Conservation (phyloP, 2,797 vertebrate genomes). For the Acanthiza pusilla region DNA sequence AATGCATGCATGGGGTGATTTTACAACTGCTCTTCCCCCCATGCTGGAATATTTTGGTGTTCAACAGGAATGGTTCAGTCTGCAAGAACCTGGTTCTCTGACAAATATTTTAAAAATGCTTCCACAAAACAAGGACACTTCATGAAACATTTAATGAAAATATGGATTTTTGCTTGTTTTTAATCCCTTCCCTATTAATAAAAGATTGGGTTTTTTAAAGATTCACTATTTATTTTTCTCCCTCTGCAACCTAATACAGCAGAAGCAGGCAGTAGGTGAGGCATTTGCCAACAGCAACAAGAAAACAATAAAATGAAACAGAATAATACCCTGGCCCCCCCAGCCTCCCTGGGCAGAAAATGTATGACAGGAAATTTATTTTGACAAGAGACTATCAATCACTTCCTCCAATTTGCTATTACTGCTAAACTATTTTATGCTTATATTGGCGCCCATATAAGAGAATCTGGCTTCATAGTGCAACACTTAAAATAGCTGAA, state of each 20-base stretch:
- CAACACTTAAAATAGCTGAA: neutral
- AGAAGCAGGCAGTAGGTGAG: slow-evolving; percentile 7
- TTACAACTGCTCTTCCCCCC: neutral
- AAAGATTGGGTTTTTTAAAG: slow-evolving; percentile 19
- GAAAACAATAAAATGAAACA: slow-evolving; percentile 50
- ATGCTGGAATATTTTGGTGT: neutral
- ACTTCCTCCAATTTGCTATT: neutral
- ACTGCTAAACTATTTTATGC: neutral
- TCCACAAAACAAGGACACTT: slow-evolving; percentile 36
- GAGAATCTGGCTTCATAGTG: neutral
- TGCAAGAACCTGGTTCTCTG: slow-evolving; percentile 1
- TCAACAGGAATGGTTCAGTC: neutral
- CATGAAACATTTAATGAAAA: slow-evolving; percentile 42
- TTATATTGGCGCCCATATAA: neutral
- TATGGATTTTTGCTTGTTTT: slow-evolving; percentile 58
- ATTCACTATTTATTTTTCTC: slow-evolving; percentile 54
- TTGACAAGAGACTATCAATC: slow-evolving; percentile 8
- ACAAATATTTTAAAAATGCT: slow-evolving; percentile 21
- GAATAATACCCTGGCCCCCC: neutral
- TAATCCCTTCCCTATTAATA: slow-evolving; percentile 57
- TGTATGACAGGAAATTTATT: neutral
- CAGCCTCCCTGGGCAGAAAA: neutral
- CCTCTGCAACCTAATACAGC: slow-evolving; percentile 15
- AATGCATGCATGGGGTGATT: neutral
- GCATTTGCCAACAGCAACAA: slow-evolving; percentile 33